A percentile compares a stretch with the other conserved stretches of the same genome.
Evolutionary conservation across 2,113 vertebrate species (phyloP).

Genomic region (Helogale parvula): DNA sequence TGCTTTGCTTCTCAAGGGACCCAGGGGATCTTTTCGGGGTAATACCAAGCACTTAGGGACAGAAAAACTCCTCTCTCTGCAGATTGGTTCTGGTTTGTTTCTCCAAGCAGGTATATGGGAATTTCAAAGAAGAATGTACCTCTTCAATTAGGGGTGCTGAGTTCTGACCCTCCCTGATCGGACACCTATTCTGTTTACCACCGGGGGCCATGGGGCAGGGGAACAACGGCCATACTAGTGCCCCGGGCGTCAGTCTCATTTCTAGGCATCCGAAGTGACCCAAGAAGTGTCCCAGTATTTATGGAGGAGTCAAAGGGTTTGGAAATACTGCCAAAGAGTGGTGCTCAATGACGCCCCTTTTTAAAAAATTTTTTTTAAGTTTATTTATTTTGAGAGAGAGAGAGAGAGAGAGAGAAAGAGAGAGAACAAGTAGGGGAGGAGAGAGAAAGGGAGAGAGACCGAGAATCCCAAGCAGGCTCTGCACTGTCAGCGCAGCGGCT

Average conservation of each 20-base stretch:
- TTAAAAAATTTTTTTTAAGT: neutral
- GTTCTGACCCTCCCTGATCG: neutral
- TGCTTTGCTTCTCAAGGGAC: neutral
- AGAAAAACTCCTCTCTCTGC: neutral
- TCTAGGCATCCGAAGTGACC: neutral
- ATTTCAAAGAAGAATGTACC: neutral
- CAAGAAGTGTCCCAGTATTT: neutral
- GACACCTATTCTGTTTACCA: neutral
- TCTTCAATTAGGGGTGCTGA: neutral
- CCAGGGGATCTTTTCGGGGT: neutral
- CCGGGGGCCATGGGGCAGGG: neutral
- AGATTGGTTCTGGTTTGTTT: neutral
- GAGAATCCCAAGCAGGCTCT: too few relatives aligned
- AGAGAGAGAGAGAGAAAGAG: too few relatives aligned
- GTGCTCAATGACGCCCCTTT: neutral
- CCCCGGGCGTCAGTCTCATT: neutral
- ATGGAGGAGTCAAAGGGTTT: neutral
- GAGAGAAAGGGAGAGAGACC: too few relatives aligned
- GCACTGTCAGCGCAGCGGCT: too few relatives aligned
- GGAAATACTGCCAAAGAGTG: neutral
- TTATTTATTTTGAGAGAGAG: too few relatives aligned
- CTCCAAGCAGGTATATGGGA: neutral
- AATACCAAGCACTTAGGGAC: neutral
- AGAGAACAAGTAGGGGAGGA: neutral
- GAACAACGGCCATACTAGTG: too few relatives aligned